Percentiles rank a stretch among this genome's conserved stretches.
phyloP scores from a whole-genome alignment of 1,140 invertebrate genomes.

The Drosophila teissieri region DNA sequence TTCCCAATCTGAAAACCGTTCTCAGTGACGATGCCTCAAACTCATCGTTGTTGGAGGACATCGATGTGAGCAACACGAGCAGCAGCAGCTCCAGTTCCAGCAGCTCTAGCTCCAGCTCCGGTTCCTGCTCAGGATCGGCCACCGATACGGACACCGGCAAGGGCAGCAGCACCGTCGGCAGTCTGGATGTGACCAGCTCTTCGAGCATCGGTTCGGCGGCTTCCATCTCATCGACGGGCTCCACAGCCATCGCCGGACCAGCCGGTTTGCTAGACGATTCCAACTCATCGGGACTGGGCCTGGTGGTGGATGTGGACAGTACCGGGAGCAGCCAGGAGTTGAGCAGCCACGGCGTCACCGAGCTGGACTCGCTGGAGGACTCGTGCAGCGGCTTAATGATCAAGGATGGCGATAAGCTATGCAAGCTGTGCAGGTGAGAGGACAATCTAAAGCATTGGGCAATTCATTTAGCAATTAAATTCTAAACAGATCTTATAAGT shows the following conservation, averaged over 20 bases:
- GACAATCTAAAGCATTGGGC: no score
- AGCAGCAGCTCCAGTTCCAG: slow-evolving; percentile 62
- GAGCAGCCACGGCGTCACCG: slow-evolving; percentile 65
- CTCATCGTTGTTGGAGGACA: slow-evolving; percentile 58
- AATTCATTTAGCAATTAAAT: no score
- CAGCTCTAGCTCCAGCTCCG: slow-evolving; percentile 53
- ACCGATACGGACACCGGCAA: slow-evolving; percentile 72
- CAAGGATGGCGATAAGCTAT: slow-evolving; percentile 73
- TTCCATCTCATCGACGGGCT: slow-evolving; percentile 56
- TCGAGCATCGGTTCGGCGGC: slow-evolving; percentile 61
- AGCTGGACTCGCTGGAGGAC: slow-evolving; percentile 78
- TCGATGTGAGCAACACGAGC: slow-evolving; percentile 68
- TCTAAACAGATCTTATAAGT: no score
- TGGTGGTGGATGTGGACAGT: slow-evolving; percentile 75
- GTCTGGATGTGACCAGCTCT: slow-evolving; percentile 65
- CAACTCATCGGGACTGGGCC: slow-evolving; percentile 48
- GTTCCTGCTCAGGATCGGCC: slow-evolving; percentile 35
- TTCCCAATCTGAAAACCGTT: slow-evolving; percentile 20
- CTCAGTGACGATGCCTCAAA: slow-evolving; percentile 57
- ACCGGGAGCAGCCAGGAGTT: slow-evolving; percentile 65
- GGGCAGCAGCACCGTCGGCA: slow-evolving; percentile 65
- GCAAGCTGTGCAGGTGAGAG: slow-evolving; percentile 82
- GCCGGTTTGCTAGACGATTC: slow-evolving; percentile 50
- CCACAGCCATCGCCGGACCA: slow-evolving; percentile 48
- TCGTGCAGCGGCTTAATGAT: slow-evolving; percentile 67